These are phyloP conservation scores for Sphenopsis melanotis DNA, from an alignment of 2,797 vertebrate genomes.

Conservation along the genomic window DNA sequence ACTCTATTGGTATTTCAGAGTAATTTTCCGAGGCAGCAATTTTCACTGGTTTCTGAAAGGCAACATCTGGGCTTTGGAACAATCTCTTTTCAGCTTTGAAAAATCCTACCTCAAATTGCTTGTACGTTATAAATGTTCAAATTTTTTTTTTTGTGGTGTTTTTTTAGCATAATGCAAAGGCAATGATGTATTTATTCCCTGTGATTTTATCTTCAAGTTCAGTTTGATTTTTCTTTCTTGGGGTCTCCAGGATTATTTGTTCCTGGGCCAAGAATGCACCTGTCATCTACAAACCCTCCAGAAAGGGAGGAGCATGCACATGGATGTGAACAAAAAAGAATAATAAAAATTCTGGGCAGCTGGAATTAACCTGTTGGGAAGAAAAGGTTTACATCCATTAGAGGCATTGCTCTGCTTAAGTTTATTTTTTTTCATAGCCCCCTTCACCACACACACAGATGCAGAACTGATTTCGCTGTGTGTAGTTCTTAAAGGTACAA, in stretches of 20 bases:
- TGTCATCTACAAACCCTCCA: not conserved
- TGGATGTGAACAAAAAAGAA: not conserved
- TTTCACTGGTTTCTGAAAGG: conserved; percentile 50
- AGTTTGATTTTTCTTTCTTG: not conserved
- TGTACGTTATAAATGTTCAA: not conserved
- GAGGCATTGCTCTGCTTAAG: not conserved
- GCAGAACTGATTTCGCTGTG: not conserved
- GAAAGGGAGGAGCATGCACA: not conserved
- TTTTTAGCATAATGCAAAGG: conserved; percentile 1
- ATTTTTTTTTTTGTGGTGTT: not conserved
- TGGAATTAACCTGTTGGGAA: not conserved
- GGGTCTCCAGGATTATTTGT: conserved; percentile 9
- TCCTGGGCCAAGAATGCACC: conserved; percentile 17
- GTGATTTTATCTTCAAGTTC: conserved; percentile 1
- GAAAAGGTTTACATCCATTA: not conserved
- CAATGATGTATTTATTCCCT: not conserved
- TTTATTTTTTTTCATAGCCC: not conserved
- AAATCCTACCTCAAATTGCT: conserved; percentile 44
- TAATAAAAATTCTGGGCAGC: not conserved
- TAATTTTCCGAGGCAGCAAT: conserved; percentile 45
- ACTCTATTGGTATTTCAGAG: conserved; percentile 13
- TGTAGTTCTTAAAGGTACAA: not conserved
- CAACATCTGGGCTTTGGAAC: conserved; percentile 49
- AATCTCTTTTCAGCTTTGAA: conserved; percentile 48
- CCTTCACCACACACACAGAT: not conserved